Conservation (phyloP, 2,797 vertebrate species). For the Mus spretus region DNA sequence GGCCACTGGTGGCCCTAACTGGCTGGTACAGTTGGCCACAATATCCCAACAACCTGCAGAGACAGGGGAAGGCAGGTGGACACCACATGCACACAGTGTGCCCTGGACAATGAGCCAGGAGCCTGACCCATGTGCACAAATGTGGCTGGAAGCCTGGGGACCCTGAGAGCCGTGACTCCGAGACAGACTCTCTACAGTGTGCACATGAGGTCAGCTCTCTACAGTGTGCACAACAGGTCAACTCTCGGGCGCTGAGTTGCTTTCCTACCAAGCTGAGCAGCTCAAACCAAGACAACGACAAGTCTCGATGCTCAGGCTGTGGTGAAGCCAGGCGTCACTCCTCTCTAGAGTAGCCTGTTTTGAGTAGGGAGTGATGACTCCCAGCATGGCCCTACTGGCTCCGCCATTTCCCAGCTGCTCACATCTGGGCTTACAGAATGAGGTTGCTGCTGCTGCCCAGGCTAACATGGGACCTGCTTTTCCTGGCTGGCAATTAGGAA, state of each 20-base stretch:
- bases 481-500: constrained; percentile 75
- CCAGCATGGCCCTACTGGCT: too few species aligned
- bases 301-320: too few species aligned
- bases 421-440: not conserved
- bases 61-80: not conserved
- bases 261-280: accelerated
- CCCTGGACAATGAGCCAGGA: not conserved
- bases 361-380: not conserved
- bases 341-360: not conserved
- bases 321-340: not conserved
- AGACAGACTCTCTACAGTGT: too few species aligned
- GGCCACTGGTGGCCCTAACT: not conserved
- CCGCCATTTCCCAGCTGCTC: constrained; percentile 11
- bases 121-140: not conserved
- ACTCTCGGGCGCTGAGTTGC: not conserved
- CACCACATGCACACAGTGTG: not conserved
- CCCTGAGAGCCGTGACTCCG: not conserved
- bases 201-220: too few species aligned
- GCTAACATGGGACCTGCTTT: constrained; percentile 66
- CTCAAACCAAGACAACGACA: accelerated
- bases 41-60: not conserved
- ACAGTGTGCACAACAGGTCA: too few species aligned
- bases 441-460: not conserved
- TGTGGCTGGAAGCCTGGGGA: accelerated
- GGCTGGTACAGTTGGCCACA: not conserved